A percentile compares a stretch with the other conserved stretches of the same genome.
Conservation (phyloP, 2,888 invertebrate species). For the Eugnorisma glareosa region DNA sequence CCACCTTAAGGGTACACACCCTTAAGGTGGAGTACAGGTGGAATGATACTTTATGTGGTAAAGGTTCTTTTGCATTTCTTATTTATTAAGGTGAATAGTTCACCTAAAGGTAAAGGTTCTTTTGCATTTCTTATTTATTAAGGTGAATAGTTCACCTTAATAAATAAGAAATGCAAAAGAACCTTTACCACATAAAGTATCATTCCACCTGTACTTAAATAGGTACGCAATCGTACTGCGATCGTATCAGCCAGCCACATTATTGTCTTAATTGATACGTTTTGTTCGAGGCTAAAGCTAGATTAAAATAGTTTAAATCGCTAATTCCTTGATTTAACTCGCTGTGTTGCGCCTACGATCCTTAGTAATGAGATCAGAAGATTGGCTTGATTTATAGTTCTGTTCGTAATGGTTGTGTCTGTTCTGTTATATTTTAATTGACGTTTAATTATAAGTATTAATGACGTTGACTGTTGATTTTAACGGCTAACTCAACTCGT, state of each 20-base stretch:
- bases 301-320: constrained; percentile 69
- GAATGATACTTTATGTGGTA: too few relatives aligned
- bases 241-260: constrained; percentile 72
- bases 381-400: constrained; percentile 67
- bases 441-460: constrained; percentile 28
- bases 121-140: too few relatives aligned
- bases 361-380: constrained; percentile 63
- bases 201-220: constrained; percentile 55
- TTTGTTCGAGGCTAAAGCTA: constrained; percentile 67
- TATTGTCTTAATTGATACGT: constrained; percentile 87
- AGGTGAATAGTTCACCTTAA: too few relatives aligned
- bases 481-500: neutral
- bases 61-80: too few relatives aligned
- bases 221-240: constrained; percentile 36
- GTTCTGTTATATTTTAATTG: constrained; percentile 40
- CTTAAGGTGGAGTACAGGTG: too few relatives aligned
- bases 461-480: neutral
- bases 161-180: too few relatives aligned
- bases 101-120: too few relatives aligned
- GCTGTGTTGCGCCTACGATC: constrained; percentile 45
- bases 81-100: too few relatives aligned
- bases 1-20: too few relatives aligned
- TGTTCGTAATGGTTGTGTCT: constrained; percentile 28
- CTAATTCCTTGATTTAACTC: constrained; percentile 69
- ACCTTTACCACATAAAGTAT: constrained; percentile 40